Conservation (phyloP, 2,888 invertebrate species). For the Cryptocheilus praepositus region DNA sequence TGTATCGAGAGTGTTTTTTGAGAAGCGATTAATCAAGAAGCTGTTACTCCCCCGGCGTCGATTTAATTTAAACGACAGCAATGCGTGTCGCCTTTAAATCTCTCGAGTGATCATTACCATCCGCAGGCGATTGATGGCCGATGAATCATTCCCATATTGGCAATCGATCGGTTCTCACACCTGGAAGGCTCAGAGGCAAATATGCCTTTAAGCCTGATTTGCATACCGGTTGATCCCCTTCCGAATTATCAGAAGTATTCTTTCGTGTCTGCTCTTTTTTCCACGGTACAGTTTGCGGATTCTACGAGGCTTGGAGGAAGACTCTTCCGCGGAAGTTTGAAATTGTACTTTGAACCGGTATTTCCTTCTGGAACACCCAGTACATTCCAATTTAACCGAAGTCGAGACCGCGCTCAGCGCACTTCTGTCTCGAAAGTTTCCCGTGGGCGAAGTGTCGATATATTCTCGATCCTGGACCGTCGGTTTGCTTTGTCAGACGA, state of each 20-base stretch:
- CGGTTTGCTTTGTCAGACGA: constrained; percentile 25
- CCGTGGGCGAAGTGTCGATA: constrained; percentile 32
- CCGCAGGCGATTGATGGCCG: constrained; percentile 51
- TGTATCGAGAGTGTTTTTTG: too few relatives aligned
- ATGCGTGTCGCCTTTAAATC: constrained; percentile 24
- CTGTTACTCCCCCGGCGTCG: constrained; percentile 2
- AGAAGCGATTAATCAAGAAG: constrained; percentile 11
- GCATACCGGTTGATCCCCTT: constrained; percentile 46
- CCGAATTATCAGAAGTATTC: too few relatives aligned
- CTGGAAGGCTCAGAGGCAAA: constrained; percentile 23
- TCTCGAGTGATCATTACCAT: constrained; percentile 38
- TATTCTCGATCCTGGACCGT: constrained; percentile 26
- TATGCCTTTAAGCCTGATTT: constrained; percentile 43
- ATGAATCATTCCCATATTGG: constrained; percentile 48
- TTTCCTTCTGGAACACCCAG: constrained; percentile 27
- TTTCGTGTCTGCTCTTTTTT: background rate
- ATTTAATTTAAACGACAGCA: constrained; percentile 14
- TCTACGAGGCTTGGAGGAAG: background rate
- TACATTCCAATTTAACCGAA: constrained; percentile 29
- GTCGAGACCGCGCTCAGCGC: background rate
- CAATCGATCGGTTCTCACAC: constrained; percentile 53
- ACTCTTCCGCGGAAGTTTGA: background rate
- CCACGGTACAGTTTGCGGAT: background rate
- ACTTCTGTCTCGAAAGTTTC: constrained; percentile 44
- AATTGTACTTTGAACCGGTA: background rate